Evolutionary conservation across 1,140 invertebrate genomes (phyloP).

Genomic region (Leptinotarsa lineolata): DNA sequence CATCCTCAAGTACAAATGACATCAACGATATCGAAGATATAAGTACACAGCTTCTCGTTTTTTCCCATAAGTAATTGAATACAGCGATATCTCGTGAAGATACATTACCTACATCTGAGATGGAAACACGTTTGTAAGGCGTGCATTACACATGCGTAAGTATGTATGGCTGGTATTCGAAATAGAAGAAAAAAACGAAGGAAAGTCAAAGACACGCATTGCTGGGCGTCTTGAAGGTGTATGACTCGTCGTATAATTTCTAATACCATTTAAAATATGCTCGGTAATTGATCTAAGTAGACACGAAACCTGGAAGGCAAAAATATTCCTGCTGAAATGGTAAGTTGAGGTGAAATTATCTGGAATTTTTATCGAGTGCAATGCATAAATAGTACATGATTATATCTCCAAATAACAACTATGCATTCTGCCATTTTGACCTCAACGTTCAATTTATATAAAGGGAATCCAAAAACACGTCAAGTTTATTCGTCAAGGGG

Average conservation of each 20-base stretch:
- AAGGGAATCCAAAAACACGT: too few species aligned
- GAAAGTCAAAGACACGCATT: neutral
- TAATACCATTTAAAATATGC: neutral
- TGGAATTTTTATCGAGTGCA: neutral
- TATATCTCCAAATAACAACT: too few species aligned
- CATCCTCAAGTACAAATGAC: slow-evolving; percentile 11
- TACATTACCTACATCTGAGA: slow-evolving; percentile 14
- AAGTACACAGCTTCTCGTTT: slow-evolving; percentile 15
- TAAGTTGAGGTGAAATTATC: neutral
- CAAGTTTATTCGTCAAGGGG: too few species aligned
- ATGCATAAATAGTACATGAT: too few species aligned
- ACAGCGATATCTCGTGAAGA: slow-evolving; percentile 15
- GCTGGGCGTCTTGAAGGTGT: neutral
- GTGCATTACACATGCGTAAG: slow-evolving; percentile 17
- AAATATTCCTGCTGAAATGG: neutral
- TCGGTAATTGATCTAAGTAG: neutral
- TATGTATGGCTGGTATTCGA: neutral
- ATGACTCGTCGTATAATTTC: slow-evolving; percentile 1
- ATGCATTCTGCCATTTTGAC: too few species aligned
- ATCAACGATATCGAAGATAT: slow-evolving; percentile 13
- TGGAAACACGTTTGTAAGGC: slow-evolving; percentile 12
- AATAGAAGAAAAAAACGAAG: neutral
- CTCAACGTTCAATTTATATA: too few species aligned
- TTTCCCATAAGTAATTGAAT: slow-evolving; percentile 20
- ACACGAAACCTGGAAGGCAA: neutral